phyloP scores from a whole-genome alignment of 2,888 invertebrate species.

The Aelia acuminata region DNA sequence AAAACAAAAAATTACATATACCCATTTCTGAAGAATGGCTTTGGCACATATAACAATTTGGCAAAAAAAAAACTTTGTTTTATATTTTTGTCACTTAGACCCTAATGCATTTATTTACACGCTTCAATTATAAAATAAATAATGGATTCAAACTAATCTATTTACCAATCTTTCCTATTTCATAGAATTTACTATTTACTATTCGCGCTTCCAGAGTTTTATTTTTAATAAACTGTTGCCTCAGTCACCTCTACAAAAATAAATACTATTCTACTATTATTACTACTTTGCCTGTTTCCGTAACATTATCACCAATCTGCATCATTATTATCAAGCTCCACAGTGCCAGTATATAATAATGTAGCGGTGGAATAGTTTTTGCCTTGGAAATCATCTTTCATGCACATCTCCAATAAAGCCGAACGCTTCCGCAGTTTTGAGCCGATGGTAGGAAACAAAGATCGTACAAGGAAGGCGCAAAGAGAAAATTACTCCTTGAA shows the following conservation, averaged over 20 bases:
- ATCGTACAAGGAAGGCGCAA: background rate
- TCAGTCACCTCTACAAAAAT: background rate
- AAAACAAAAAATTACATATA: too few species aligned
- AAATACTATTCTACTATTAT: background rate
- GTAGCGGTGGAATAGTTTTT: background rate
- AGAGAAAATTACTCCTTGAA: background rate
- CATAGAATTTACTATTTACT: too few species aligned
- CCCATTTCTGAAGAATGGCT: too few species aligned
- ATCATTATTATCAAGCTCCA: background rate
- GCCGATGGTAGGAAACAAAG: conserved; percentile 21
- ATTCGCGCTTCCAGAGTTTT: background rate
- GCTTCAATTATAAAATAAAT: too few species aligned
- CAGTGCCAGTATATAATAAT: background rate
- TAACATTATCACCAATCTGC: too few species aligned
- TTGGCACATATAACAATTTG: too few species aligned
- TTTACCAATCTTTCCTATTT: too few species aligned
- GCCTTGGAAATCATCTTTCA: background rate
- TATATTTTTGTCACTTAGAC: too few species aligned
- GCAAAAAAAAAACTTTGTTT: too few species aligned
- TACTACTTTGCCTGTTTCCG: background rate
- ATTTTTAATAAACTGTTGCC: background rate
- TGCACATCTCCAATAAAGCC: background rate
- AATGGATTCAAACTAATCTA: too few species aligned
- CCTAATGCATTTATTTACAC: too few species aligned
- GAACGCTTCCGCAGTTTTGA: background rate